Evolutionary conservation across 2,797 vertebrate genomes (phyloP), one percentile per base, ranked within the genome.

Genomic region (Diplodus puntazzo): DNA sequence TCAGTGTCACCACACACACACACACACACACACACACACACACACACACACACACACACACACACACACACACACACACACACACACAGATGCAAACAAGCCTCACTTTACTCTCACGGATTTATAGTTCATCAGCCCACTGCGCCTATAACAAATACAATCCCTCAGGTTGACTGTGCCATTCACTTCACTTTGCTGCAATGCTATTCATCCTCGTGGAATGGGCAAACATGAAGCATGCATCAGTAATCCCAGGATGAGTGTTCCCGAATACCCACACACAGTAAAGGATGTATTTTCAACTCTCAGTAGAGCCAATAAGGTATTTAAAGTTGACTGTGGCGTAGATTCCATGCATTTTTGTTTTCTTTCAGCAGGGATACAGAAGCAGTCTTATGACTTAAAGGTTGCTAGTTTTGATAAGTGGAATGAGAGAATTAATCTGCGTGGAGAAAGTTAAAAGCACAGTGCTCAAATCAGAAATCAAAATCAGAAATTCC

Each of bases 1-100:
- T 95, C 89, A 95, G 84, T 86, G 81, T 93, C 90, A 92, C 48
- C 45, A 69, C 77, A 82, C 45, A 69, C 77, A 62, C 86, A 87
- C 63, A 82, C 62, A 79, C 8, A 63, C 5, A 81, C 52, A 84
- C 61, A 83, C 7, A 53, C 45, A 83, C 45, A 69, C 77, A 62
- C 86, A 87, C 63, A 82, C 62, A 79, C 8, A 63, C 5, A 81
- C 52, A 84, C 77, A 62, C 86, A 87, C 63, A 82, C 62, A 79
- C 45, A 69, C 77, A 82, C 45, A 69, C 77, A 62, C 86, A 87
- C 63, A 82, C 62, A 79, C 63, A 82, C 62, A 79, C 8, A 63
- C 5, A 81, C 52, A 84, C 61, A 84, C 7, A 53, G 7, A 85
- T 52, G 83, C 67, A 84, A 52, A 43, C 45, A 77, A 54, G 69